Conservation (phyloP, 2,888 invertebrate species). For the Campoletis raptor region DNA sequence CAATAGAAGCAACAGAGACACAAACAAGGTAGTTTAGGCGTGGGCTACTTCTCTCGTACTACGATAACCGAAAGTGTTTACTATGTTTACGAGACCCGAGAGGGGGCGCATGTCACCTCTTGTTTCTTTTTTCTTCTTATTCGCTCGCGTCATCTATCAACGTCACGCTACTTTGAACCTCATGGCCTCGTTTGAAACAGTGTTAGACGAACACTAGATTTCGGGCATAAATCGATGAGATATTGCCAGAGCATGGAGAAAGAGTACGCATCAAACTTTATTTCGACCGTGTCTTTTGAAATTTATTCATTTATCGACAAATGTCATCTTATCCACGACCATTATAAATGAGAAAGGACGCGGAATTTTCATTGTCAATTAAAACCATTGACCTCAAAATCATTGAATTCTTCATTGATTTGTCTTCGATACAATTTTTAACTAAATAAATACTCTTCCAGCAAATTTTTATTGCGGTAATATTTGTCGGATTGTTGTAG, state of each 20-base stretch:
- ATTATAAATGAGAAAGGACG: not conserved
- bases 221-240: not conserved
- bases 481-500: not conserved
- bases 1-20: conserved; percentile 50
- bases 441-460: not conserved
- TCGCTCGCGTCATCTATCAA: conserved; percentile 54
- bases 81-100: conserved; percentile 68
- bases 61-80: conserved; percentile 78
- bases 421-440: not conserved
- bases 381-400: not conserved
- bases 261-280: not conserved
- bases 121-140: conserved; percentile 38
- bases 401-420: not conserved
- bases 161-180: conserved; percentile 42
- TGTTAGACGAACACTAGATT: conserved; percentile 42
- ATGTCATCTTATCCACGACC: not conserved
- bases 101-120: conserved; percentile 41
- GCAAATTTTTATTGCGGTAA: not conserved
- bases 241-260: not conserved
- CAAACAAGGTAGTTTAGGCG: conserved; percentile 48
- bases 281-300: not conserved
- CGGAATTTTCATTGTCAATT: not conserved
- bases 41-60: conserved; percentile 59
- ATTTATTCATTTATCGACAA: not conserved
- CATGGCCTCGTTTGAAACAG: conserved; percentile 61